Evolutionary conservation across 53 echinoderm and acorn worm genomes (phyloP).

Genomic region (Echinarachnius parma): DNA sequence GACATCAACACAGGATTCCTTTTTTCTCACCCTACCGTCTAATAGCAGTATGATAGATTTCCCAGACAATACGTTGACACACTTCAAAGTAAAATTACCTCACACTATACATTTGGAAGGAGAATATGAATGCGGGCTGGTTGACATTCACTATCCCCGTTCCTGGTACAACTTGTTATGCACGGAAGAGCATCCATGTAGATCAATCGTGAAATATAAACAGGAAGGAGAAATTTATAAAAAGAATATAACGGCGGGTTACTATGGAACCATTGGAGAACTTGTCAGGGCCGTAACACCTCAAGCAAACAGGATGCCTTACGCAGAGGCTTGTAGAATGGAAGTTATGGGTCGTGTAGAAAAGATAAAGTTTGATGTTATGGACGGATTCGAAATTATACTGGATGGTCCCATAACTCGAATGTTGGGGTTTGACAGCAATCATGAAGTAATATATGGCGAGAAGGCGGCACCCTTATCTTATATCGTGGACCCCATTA

Average conservation of each 20-base stretch:
- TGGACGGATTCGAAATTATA: neutral
- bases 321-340: neutral
- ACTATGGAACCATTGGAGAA: neutral
- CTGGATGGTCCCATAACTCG: neutral
- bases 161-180: slow-evolving; percentile 27
- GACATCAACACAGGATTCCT: slow-evolving; percentile 14
- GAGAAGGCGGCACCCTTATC: neutral
- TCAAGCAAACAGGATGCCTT: neutral
- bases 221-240: neutral
- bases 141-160: slow-evolving; percentile 25
- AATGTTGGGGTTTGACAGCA: slow-evolving; percentile 13
- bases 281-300: neutral
- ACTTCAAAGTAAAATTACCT: slow-evolving; percentile 11
- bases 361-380: neutral
- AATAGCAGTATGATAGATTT: slow-evolving; percentile 20
- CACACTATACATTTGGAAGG: neutral
- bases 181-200: neutral
- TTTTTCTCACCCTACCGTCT: slow-evolving; percentile 34
- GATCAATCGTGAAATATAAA: neutral
- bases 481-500: slow-evolving; percentile 11
- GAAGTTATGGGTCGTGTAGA: neutral
- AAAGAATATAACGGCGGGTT: neutral
- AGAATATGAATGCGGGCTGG: slow-evolving; percentile 6
- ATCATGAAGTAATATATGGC: neutral
- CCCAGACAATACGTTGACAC: slow-evolving; percentile 34